Evolutionary conservation across 2,888 invertebrate species (phyloP).

Genomic region (Pollenia amentaria): DNA sequence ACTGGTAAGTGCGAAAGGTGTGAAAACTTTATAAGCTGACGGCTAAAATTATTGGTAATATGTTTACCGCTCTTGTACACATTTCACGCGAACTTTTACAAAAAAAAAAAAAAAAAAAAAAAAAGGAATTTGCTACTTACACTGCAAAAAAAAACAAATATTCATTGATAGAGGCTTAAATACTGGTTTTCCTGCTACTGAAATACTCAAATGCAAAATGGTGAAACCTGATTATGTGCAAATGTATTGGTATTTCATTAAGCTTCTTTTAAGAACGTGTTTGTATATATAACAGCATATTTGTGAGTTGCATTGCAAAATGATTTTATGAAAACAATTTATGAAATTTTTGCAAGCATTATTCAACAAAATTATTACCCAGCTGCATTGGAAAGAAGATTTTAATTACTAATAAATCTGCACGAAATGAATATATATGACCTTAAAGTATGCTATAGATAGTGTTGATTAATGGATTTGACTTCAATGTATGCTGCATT

Average conservation of each 20-base stretch:
- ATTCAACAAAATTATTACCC: neutral
- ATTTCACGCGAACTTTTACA: neutral
- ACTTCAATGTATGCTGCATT: neutral
- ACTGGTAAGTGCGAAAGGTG: neutral
- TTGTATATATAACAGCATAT: neutral
- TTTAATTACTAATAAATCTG: conserved; percentile 21
- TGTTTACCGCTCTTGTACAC: conserved; percentile 1
- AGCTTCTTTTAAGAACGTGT: neutral
- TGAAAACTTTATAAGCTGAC: conserved; percentile 20
- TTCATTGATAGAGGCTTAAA: neutral
- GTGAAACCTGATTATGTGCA: neutral
- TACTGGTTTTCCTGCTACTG: no score
- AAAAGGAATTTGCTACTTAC: no score
- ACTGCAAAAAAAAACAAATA: neutral
- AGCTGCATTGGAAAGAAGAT: conserved; percentile 9
- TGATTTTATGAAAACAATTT: neutral
- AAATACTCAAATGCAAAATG: neutral
- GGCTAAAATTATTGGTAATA: neutral
- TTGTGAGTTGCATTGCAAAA: neutral
- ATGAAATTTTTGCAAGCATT: neutral
- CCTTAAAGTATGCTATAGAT: conserved; percentile 16
- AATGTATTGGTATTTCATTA: neutral
- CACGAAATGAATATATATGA: neutral
- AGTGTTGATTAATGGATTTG: conserved; percentile 1
- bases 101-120: neutral